A percentile compares a stretch with the other conserved stretches of the same genome.
Conservation (phyloP, 1,140 invertebrate species). For the Capitella teleta region DNA sequence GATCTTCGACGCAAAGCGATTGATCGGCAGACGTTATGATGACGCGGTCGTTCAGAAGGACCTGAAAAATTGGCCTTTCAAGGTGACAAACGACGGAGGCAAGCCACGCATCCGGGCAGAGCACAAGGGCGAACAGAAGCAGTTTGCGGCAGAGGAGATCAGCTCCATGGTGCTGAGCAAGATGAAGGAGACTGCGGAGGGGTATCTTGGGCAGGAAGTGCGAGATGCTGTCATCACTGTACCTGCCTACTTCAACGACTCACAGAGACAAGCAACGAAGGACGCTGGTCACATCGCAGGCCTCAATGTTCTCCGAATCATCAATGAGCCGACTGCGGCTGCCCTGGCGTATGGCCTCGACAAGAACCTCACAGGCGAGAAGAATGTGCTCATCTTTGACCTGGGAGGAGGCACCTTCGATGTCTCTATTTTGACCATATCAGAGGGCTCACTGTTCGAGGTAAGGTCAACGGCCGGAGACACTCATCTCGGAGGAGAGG, state of each 20-base stretch:
- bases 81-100: slow-evolving; percentile 62
- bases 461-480: slow-evolving; percentile 95
- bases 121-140: slow-evolving; percentile 81
- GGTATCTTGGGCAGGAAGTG: slow-evolving; percentile 63
- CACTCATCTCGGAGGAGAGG: slow-evolving; percentile 94
- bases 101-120: slow-evolving; percentile 62
- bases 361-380: slow-evolving; percentile 48
- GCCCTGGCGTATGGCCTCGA: slow-evolving; percentile 47
- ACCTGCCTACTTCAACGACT: slow-evolving; percentile 47
- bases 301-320: slow-evolving; percentile 48
- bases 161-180: slow-evolving; percentile 77
- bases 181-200: slow-evolving; percentile 87
- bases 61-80: slow-evolving; percentile 56
- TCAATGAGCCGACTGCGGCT: slow-evolving; percentile 46
- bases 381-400: slow-evolving; percentile 65
- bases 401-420: slow-evolving; percentile 95
- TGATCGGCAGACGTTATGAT: slow-evolving; percentile 63
- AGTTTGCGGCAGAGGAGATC: slow-evolving; percentile 83
- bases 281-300: slow-evolving; percentile 47
- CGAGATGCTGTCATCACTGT: slow-evolving; percentile 44
- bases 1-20: slow-evolving; percentile 75
- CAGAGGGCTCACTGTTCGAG: slow-evolving; percentile 86
- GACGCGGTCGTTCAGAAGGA: slow-evolving; percentile 57
- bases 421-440: slow-evolving; percentile 88
- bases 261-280: slow-evolving; percentile 46